Conservation (phyloP, 2,888 invertebrate species). For the Eudemis profundana region DNA sequence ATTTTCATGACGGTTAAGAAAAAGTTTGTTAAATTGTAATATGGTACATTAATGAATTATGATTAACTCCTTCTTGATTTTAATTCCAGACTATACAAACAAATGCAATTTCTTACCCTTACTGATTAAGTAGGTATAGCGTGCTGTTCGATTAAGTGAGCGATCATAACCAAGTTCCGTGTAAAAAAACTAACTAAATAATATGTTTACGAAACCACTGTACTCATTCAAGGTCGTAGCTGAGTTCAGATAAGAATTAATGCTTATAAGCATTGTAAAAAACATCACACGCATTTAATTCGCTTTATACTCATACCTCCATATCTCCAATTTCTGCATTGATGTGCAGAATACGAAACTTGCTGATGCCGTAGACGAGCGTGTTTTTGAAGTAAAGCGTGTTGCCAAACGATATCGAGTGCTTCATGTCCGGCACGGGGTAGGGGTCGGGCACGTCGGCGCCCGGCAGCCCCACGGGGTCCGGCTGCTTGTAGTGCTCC, state of each 20-base stretch:
- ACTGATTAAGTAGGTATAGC: too few relatives aligned
- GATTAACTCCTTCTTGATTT: too few relatives aligned
- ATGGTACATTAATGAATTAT: too few relatives aligned
- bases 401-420: conserved; percentile 88
- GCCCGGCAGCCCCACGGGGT: conserved; percentile 93
- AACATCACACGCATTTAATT: not conserved
- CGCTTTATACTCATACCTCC: conserved; percentile 81
- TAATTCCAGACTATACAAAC: too few relatives aligned
- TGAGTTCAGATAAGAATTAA: conserved; percentile 1
- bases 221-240: not conserved
- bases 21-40: too few relatives aligned
- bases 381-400: conserved; percentile 88
- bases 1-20: too few relatives aligned
- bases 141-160: not conserved
- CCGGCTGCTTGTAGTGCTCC: conserved; percentile 92
- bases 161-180: not conserved
- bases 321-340: conserved; percentile 86
- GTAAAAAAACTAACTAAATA: not conserved
- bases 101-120: too few relatives aligned
- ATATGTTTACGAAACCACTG: not conserved
- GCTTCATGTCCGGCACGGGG: conserved; percentile 90
- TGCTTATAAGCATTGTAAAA: not conserved
- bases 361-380: conserved; percentile 88
- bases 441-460: conserved; percentile 93
- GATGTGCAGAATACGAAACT: conserved; percentile 78